Base-by-base conservation (phyloP, 2,797 vertebrate genomes). In the Poecilia velifera region DNA sequence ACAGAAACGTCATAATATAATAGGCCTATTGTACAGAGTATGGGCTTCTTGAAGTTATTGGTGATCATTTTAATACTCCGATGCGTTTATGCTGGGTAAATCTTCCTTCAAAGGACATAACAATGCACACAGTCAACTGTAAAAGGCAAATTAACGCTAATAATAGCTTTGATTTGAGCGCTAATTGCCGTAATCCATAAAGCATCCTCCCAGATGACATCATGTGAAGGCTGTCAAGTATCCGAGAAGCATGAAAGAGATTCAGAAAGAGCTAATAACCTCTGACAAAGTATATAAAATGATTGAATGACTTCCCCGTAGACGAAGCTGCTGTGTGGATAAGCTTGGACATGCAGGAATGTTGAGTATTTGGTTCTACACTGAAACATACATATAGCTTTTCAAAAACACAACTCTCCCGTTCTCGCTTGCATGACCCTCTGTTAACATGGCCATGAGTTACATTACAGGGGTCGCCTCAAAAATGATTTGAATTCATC, bases 181-280 rank as follows among this genome's bases (percentile, higher is more conserved):
- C 89, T 90, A 94, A 94, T 93, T 93, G 89, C 78, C 49, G 73
- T 87, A 91, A 92, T 93, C 87, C 85, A 88, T 88, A 91, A 92
- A 93, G 89, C 82, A 88, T 88, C 73, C 72, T 84, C 36, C 78
- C 59, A 85, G 85, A 92, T 92, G 86, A 88, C 86, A 90, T 94
- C 88, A 92, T 84, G 86, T 85, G 12, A 79, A 77, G 82, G 82
- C 89, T 90, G 84, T 92, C 86, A 87, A 82, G 90, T 89, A 81
- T 86, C 83, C 87, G 77, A 84, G 87, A 89, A 82, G 79, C 73
- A 78, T 76, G 57, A 89, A 86, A 83, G 89, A 87, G 79, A 80
- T 79, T 88, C 78, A 39, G 18, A 84, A 81, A 84, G 79, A 74
- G 81, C 76, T 85, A 86, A 89, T 91, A 70, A 86, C 43, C 72